A percentile compares a stretch with the other conserved stretches of the same genome.
phyloP scores from a whole-genome alignment of 2,113 vertebrate species.

The Malurus elegans region DNA sequence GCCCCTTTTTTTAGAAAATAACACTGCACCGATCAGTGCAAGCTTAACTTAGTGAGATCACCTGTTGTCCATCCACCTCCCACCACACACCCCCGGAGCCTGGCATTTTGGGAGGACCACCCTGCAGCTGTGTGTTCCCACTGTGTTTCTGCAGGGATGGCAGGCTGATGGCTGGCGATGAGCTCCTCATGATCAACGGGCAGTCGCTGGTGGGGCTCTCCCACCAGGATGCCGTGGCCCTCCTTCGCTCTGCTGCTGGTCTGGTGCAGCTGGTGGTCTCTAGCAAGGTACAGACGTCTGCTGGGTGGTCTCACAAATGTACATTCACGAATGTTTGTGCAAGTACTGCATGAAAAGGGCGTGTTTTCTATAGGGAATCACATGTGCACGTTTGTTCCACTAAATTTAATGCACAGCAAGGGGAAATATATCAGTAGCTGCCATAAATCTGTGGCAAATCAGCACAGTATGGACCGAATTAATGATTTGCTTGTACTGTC shows the following conservation, averaged over 20 bases:
- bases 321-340: background rate
- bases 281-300: conserved; percentile 82
- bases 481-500: conserved; percentile 15
- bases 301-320: background rate
- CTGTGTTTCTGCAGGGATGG: conserved; percentile 84
- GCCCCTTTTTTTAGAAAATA: background rate
- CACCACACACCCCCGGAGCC: fast-evolving
- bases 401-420: background rate
- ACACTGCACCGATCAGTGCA: background rate
- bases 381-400: fast-evolving
- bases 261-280: conserved; percentile 91
- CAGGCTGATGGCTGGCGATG: conserved; percentile 86
- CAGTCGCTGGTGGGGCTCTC: conserved; percentile 92
- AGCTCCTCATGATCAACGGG: conserved; percentile 94
- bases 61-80: fast-evolving
- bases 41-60: background rate
- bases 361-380: background rate
- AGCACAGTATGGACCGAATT: background rate
- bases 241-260: conserved; percentile 86
- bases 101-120: fast-evolving
- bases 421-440: background rate
- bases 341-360: fast-evolving
- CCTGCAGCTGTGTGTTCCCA: background rate
- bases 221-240: conserved; percentile 88
- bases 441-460: background rate